Percentiles rank a stretch among this genome's conserved stretches.
phyloP scores from a whole-genome alignment of 1,140 invertebrate species.

The Hylaeus anthracinus region DNA sequence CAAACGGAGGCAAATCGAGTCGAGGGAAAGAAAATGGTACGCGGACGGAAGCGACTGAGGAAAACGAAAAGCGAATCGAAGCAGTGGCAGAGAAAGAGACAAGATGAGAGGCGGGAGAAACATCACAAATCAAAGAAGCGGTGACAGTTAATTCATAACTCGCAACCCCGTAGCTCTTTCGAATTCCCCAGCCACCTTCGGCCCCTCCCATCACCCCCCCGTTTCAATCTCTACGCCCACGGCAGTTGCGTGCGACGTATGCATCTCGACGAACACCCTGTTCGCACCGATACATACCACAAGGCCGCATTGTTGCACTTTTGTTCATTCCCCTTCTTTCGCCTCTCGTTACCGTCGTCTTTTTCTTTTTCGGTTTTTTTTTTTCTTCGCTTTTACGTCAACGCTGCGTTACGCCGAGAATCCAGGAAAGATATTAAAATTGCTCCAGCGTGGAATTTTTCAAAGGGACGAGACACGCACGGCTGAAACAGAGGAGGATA shows the following conservation, averaged over 20 bases:
- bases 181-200: constrained; percentile 21
- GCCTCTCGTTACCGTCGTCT: neutral
- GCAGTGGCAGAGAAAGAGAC: neutral
- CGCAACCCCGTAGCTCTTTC: constrained; percentile 52
- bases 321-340: constrained; percentile 42
- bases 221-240: constrained; percentile 61
- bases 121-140: constrained; percentile 70
- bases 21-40: constrained; percentile 44
- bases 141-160: constrained; percentile 74
- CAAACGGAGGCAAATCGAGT: constrained; percentile 68
- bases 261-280: constrained; percentile 43
- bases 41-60: neutral
- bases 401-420: neutral
- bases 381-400: neutral
- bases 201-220: constrained; percentile 22
- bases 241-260: constrained; percentile 63
- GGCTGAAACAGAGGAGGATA: too few relatives aligned
- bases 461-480: neutral
- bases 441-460: constrained; percentile 21
- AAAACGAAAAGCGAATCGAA: constrained; percentile 17
- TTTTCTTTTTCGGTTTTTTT: constrained; percentile 3
- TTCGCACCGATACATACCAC: constrained; percentile 24
- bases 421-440: constrained; percentile 26
- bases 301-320: constrained; percentile 48
- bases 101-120: constrained; percentile 46